phyloP scores from a whole-genome alignment of 2,797 vertebrate genomes.

The Carapus acus region DNA sequence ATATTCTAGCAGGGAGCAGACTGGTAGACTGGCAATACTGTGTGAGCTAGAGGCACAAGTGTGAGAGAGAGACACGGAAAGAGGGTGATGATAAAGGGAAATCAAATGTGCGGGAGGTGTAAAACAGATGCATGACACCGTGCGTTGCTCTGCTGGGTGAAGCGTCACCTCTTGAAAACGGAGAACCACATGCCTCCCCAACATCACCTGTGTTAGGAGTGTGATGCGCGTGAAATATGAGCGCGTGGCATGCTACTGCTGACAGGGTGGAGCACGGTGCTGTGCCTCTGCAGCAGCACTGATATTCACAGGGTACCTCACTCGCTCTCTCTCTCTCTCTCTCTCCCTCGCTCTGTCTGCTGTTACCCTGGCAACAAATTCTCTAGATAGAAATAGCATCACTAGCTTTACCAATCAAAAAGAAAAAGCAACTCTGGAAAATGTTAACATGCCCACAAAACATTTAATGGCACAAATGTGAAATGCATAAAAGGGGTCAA shows the following conservation, averaged over 20 bases:
- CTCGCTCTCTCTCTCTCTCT: slow-evolving; percentile 15
- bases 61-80: too few relatives aligned
- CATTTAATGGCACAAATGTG: slow-evolving; percentile 43
- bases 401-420: slow-evolving; percentile 53
- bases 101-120: too few relatives aligned
- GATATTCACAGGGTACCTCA: slow-evolving; percentile 62
- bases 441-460: slow-evolving; percentile 48
- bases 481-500: slow-evolving; percentile 36
- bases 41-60: too few relatives aligned
- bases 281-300: slow-evolving; percentile 56
- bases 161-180: slow-evolving; percentile 12
- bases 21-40: too few relatives aligned
- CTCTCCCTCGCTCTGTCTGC: slow-evolving; percentile 34
- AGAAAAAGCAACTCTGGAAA: slow-evolving; percentile 39
- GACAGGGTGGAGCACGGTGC: slow-evolving; percentile 45
- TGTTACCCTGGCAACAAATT: slow-evolving; percentile 81
- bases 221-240: slow-evolving; percentile 10
- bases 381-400: slow-evolving; percentile 77
- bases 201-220: slow-evolving; percentile 16
- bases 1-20: too few relatives aligned
- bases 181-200: neutral
- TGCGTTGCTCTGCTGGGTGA: slow-evolving; percentile 1
- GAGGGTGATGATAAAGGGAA: too few relatives aligned
- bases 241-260: slow-evolving; percentile 21
- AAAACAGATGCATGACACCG: slow-evolving; percentile 25